Evolutionary conservation across 2,113 vertebrate species (phyloP), one percentile per base, ranked within the genome.

Genomic region (Poeciliopsis occidentalis): DNA sequence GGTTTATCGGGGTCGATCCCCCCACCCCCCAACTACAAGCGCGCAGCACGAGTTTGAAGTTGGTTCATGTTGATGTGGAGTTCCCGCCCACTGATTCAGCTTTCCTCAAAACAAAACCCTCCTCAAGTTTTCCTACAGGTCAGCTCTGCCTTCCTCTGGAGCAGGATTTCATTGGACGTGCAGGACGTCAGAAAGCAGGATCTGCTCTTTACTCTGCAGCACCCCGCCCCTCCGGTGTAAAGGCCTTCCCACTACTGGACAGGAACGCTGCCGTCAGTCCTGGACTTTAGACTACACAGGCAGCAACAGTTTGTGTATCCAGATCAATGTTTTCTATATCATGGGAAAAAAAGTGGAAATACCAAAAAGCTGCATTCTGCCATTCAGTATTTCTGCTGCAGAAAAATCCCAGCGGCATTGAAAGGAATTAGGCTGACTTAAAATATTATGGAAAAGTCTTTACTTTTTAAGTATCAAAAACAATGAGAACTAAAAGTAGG

Each of bases 191-290:
- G 71, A 68, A 79, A 73, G 82, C 82, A 87, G 89, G 87, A 85
- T 87, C 85, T 74, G 67, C 4, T 69, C 77, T 44, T 57, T 82
- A 71, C 63, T 34, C 68, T 1, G 27, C 27, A 10, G 73, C 47
- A 77, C 85, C 84, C 91, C 91, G 87, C 91, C 91, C 88, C 83
- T 86, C 51, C 83, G 84, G 83, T 0, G 60, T 57, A 66, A 73
- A 69, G 72, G 32, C 87, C 90, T 12, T 87, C 92, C 90, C 92
- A 84, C 82, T 71, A 4, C 39, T 6, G 31, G 51, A 51, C 67
- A 69, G 8, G 57, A 22, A 64, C 64, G 19, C 34, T 60, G 61
- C 77, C 1, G 75, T 67, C 31, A 67, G 51, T 60, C 2, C 44
- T 80, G 84, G 83, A 87, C 86, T 92, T 90, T 87, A 87, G 73